Conservation (phyloP, 2,113 vertebrate species). For the Tragelaphus strepsiceros region DNA sequence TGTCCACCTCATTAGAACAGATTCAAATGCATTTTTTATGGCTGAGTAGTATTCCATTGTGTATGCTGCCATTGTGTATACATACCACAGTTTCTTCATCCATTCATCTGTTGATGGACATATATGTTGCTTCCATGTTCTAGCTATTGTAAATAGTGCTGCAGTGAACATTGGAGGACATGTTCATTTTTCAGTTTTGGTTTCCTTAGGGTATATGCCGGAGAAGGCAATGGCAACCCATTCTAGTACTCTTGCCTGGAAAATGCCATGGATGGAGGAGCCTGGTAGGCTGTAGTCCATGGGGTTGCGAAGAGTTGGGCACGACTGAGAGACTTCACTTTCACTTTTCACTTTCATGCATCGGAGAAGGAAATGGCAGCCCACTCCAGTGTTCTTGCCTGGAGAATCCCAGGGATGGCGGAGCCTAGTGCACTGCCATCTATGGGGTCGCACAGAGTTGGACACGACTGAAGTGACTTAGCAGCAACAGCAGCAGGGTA, state of each 20-base stretch:
- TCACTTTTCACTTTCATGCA: no score
- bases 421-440: no score
- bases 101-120: neutral
- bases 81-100: neutral
- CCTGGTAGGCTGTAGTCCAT: no score
- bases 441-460: rapidly evolving
- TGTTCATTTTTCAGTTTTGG: neutral
- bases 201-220: neutral
- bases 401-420: no score
- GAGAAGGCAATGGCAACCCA: no score
- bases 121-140: neutral
- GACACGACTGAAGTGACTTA: no score
- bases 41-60: neutral
- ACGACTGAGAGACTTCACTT: no score
- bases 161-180: neutral
- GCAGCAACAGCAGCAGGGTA: neutral
- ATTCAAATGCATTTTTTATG: neutral
- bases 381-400: no score
- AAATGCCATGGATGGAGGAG: no score
- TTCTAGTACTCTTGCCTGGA: no score
- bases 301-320: rapidly evolving
- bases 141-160: neutral
- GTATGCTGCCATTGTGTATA: neutral
- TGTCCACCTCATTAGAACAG: neutral
- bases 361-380: no score